phyloP scores from a whole-genome alignment of 2,113 vertebrate genomes.

The Sialia sialis region DNA sequence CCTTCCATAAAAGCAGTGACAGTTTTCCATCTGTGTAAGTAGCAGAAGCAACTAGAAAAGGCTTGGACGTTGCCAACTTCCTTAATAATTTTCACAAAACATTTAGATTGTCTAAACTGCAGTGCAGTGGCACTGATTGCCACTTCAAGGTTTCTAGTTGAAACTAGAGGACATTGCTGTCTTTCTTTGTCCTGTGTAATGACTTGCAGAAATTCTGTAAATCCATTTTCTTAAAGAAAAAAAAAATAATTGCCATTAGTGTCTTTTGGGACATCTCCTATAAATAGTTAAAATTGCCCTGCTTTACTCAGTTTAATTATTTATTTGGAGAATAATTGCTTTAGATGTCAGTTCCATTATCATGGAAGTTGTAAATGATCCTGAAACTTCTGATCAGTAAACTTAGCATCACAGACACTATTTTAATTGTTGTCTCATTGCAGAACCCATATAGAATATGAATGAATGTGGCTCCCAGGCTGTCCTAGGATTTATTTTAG shows the following conservation, averaged over 20 bases:
- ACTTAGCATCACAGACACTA: background rate
- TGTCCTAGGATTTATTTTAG: background rate
- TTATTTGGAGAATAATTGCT: slow-evolving; percentile 42
- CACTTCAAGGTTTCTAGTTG: background rate
- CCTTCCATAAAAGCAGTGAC: background rate
- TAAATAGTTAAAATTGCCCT: slow-evolving; percentile 39
- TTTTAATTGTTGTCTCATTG: background rate
- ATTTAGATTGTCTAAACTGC: background rate
- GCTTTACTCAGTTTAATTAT: slow-evolving; percentile 25
- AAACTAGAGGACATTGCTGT: background rate
- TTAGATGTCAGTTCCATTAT: background rate
- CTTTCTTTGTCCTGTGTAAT: background rate
- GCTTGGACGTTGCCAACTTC: background rate
- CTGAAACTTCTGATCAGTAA: background rate
- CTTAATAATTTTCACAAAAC: background rate
- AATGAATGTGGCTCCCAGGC: background rate
- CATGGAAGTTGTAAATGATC: background rate
- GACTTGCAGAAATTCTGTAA: background rate
- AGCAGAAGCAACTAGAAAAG: background rate
- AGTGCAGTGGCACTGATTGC: background rate
- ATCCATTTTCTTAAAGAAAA: background rate
- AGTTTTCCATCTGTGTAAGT: background rate
- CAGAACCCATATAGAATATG: background rate
- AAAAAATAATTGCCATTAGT: background rate
- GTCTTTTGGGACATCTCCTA: background rate